phyloP scores from a whole-genome alignment of 2,888 invertebrate genomes.

The Torymus texanus region DNA sequence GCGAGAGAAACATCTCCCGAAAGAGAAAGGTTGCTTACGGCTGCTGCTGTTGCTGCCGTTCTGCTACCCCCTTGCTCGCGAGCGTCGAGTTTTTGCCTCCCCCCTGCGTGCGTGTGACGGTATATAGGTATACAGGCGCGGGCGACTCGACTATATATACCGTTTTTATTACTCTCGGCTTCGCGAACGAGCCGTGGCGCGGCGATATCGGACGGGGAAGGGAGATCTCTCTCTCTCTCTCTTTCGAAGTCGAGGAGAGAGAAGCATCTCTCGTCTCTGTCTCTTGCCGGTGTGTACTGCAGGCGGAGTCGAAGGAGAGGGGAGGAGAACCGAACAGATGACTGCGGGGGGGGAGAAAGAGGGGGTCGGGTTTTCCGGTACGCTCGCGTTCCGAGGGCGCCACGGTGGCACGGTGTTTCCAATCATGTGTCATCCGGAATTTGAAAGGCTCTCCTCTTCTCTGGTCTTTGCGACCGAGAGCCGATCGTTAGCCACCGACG shows the following conservation, averaged over 20 bases:
- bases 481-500: neutral
- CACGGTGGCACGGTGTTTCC: constrained; percentile 63
- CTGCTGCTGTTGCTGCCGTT: too few relatives aligned
- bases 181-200: neutral
- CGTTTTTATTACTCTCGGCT: neutral
- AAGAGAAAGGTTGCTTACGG: neutral
- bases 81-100: constrained; percentile 41
- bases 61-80: constrained; percentile 10
- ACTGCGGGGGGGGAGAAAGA: constrained; percentile 2
- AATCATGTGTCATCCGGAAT: constrained; percentile 47
- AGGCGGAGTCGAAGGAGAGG: neutral
- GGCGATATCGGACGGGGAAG: constrained; percentile 3
- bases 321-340: constrained; percentile 38
- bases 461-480: constrained; percentile 5
- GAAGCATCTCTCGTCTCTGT: constrained; percentile 5
- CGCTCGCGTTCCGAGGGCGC: constrained; percentile 58
- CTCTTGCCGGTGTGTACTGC: neutral
- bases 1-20: neutral
- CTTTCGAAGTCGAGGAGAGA: too few relatives aligned
- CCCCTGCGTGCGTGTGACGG: neutral
- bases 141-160: too few relatives aligned
- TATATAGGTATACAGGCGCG: too few relatives aligned
- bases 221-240: neutral
- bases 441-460: neutral
- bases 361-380: constrained; percentile 56